Evolutionary conservation across 1,140 invertebrate genomes (phyloP).

Genomic region (Dendrolimus punctatus): DNA sequence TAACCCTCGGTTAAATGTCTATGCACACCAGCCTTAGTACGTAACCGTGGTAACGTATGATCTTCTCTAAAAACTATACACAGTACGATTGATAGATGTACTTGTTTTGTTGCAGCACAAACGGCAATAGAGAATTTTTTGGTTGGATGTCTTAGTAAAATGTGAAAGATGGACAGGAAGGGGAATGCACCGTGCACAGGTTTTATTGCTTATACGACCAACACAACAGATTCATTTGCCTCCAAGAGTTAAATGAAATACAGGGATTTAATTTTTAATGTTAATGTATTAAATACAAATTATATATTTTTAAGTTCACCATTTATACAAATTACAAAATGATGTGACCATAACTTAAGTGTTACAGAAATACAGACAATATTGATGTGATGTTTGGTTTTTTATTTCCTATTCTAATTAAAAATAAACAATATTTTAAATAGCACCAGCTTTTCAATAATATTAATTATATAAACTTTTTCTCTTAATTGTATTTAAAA

Average conservation of each 20-base stretch:
- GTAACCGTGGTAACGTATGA: too few relatives aligned
- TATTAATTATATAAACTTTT: too few relatives aligned
- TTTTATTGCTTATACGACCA: slow-evolving; percentile 57
- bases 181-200: slow-evolving; percentile 22
- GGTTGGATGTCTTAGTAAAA: slow-evolving; percentile 68
- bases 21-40: too few relatives aligned
- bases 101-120: slow-evolving; percentile 68
- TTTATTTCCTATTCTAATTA: slow-evolving; percentile 11
- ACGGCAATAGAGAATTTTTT: slow-evolving; percentile 73
- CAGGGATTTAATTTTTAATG: slow-evolving; percentile 70
- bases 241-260: slow-evolving; percentile 64
- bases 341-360: slow-evolving; percentile 32
- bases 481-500: too few relatives aligned
- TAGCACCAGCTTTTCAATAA: slow-evolving; percentile 3
- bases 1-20: too few relatives aligned
- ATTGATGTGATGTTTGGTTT: slow-evolving; percentile 29
- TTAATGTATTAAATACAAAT: slow-evolving; percentile 53
- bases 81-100: not conserved
- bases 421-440: slow-evolving; percentile 3
- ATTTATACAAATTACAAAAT: slow-evolving; percentile 57
- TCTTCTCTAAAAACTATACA: too few relatives aligned
- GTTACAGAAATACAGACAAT: slow-evolving; percentile 64
- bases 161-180: slow-evolving; percentile 28
- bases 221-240: slow-evolving; percentile 59
- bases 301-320: slow-evolving; percentile 65